phyloP scores from a whole-genome alignment of 2,797 vertebrate species.

The Carduelis carduelis region DNA sequence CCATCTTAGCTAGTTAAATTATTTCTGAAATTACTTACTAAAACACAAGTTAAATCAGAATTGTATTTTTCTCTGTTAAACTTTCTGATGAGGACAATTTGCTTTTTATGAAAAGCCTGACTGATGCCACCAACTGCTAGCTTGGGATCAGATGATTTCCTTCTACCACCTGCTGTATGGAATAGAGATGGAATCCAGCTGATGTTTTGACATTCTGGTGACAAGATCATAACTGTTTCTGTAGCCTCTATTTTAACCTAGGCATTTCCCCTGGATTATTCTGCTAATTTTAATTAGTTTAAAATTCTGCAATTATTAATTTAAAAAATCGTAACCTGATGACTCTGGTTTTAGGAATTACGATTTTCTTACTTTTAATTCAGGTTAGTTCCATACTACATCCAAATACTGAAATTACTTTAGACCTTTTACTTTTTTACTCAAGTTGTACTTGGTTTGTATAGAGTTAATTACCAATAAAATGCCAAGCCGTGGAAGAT shows the following conservation, averaged over 20 bases:
- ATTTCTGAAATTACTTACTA: not conserved
- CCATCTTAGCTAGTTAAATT: not conserved
- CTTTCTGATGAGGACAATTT: not conserved
- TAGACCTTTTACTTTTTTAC: not conserved
- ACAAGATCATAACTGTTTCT: not conserved
- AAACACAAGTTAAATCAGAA: not conserved
- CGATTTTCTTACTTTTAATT: not conserved
- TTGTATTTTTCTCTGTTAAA: not conserved
- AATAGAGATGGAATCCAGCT: not conserved
- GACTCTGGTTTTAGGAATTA: not conserved
- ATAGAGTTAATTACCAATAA: not conserved
- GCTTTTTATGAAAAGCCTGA: conserved; percentile 20
- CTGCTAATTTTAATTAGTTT: not conserved
- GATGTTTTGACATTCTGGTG: not conserved
- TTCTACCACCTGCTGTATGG: conserved; percentile 12
- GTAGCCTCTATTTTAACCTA: not conserved
- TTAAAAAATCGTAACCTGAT: not conserved
- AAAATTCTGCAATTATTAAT: not conserved
- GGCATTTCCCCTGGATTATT: not conserved
- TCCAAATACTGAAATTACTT: not conserved
- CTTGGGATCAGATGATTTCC: not conserved
- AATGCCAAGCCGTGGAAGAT: not conserved
- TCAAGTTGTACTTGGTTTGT: not conserved
- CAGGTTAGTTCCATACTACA: not conserved
- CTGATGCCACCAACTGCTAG: conserved; percentile 32